A percentile compares a stretch with the other conserved stretches of the same genome.
Conservation (phyloP, 2,888 invertebrate genomes). For the Leptarthrus brevirostris region DNA sequence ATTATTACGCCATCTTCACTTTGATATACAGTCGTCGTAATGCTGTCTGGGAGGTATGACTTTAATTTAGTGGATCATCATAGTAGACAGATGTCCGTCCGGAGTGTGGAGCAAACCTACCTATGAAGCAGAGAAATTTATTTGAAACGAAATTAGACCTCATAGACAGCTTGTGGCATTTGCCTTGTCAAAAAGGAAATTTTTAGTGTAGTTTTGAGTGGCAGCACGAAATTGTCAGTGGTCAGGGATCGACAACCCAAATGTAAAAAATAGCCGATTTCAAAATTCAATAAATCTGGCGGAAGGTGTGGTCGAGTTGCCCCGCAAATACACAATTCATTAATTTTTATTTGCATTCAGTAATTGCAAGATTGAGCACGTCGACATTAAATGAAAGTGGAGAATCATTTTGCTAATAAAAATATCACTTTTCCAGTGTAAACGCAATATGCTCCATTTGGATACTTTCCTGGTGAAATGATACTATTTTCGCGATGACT, state of each 20-base stretch:
- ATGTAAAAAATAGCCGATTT: no score
- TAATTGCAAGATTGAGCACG: neutral
- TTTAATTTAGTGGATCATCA: slow-evolving; percentile 36
- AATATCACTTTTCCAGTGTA: slow-evolving; percentile 2
- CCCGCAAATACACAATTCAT: neutral
- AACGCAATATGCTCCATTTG: neutral
- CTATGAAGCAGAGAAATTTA: slow-evolving; percentile 18
- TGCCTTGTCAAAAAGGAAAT: neutral
- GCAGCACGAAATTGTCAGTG: neutral
- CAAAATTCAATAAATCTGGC: no score
- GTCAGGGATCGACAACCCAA: no score
- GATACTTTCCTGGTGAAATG: slow-evolving; percentile 2
- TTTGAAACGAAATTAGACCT: slow-evolving; percentile 18
- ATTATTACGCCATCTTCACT: slow-evolving; percentile 43
- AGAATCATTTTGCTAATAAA: slow-evolving; percentile 10
- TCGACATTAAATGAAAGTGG: neutral
- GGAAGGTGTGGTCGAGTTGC: no score
- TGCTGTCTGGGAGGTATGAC: slow-evolving; percentile 30
- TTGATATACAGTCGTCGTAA: slow-evolving; percentile 43
- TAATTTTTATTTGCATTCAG: neutral
- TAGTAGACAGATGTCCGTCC: slow-evolving; percentile 33
- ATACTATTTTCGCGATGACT: slow-evolving; percentile 17
- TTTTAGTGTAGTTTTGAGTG: neutral
- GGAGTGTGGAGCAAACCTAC: slow-evolving; percentile 22
- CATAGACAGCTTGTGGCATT: neutral